phyloP scores from a whole-genome alignment of 2,888 invertebrate genomes.

The Folsomia manolachei region DNA sequence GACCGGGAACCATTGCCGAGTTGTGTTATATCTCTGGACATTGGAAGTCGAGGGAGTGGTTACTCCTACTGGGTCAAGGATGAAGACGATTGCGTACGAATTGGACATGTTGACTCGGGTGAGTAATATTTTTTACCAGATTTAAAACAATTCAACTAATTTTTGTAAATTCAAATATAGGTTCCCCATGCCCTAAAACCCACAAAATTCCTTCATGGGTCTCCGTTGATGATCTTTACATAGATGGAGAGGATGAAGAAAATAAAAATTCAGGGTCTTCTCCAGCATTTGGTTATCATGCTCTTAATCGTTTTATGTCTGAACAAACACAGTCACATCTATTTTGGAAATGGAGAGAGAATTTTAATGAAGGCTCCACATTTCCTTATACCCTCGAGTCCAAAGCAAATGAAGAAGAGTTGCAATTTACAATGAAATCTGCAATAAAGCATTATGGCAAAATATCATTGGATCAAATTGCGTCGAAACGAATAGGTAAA shows the following conservation, averaged over 20 bases:
- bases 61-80: slow-evolving; percentile 45
- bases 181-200: slow-evolving; percentile 36
- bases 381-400: slow-evolving; percentile 47
- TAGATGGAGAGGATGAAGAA: slow-evolving; percentile 31
- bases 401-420: slow-evolving; percentile 43
- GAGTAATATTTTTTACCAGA: neutral
- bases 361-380: slow-evolving; percentile 38
- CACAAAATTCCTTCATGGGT: slow-evolving; percentile 49
- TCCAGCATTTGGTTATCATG: slow-evolving; percentile 45
- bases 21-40: slow-evolving; percentile 46
- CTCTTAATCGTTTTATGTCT: slow-evolving; percentile 43
- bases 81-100: slow-evolving; percentile 41
- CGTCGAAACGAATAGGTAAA: slow-evolving; percentile 34
- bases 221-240: slow-evolving; percentile 40
- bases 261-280: neutral
- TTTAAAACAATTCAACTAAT: neutral
- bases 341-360: slow-evolving; percentile 44
- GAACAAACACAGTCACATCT: slow-evolving; percentile 42
- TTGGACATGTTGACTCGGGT: slow-evolving; percentile 45
- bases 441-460: slow-evolving; percentile 42
- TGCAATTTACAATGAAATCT: slow-evolving; percentile 42
- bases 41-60: slow-evolving; percentile 45
- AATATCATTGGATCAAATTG: slow-evolving; percentile 41
- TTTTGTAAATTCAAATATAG: slow-evolving; percentile 19
- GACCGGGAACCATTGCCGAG: slow-evolving; percentile 28